phyloP scores from a whole-genome alignment of 2,888 invertebrate species.

The Idaea straminata region DNA sequence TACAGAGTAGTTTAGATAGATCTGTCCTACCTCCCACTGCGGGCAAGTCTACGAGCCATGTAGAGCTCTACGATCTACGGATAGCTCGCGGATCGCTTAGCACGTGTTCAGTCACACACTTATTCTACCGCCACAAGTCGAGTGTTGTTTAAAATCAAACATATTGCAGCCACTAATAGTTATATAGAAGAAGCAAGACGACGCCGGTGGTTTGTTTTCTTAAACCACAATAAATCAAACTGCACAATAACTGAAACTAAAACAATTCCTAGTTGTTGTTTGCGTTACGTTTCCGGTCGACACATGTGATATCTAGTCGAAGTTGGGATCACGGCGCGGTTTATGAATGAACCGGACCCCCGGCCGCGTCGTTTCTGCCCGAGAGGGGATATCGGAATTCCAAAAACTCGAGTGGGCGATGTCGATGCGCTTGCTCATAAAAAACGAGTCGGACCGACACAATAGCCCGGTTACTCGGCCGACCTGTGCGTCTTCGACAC shows the following conservation, averaged over 20 bases:
- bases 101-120: background rate
- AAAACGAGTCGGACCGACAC: conserved; percentile 61
- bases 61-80: background rate
- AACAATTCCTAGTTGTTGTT: conserved; percentile 62
- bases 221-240: conserved; percentile 47
- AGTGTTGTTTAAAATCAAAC: background rate
- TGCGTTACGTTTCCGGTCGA: conserved; percentile 62
- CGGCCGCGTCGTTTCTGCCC: conserved; percentile 33
- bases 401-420: conserved; percentile 75
- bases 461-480: conserved; percentile 41
- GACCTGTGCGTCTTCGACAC: conserved; percentile 31
- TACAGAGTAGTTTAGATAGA: no score
- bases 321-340: conserved; percentile 56
- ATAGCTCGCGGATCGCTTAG: background rate
- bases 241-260: conserved; percentile 44
- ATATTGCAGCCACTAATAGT: background rate
- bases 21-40: no score
- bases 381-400: conserved; percentile 57
- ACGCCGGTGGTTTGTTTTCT: conserved; percentile 57
- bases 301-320: conserved; percentile 49
- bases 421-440: conserved; percentile 55
- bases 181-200: conserved; percentile 31
- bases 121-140: background rate
- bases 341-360: conserved; percentile 76
- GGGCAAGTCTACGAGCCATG: background rate